A percentile compares a stretch with the other conserved stretches of the same genome.
phyloP scores from a whole-genome alignment of 1,140 invertebrate species.

The Conopomorpha cramerella region DNA sequence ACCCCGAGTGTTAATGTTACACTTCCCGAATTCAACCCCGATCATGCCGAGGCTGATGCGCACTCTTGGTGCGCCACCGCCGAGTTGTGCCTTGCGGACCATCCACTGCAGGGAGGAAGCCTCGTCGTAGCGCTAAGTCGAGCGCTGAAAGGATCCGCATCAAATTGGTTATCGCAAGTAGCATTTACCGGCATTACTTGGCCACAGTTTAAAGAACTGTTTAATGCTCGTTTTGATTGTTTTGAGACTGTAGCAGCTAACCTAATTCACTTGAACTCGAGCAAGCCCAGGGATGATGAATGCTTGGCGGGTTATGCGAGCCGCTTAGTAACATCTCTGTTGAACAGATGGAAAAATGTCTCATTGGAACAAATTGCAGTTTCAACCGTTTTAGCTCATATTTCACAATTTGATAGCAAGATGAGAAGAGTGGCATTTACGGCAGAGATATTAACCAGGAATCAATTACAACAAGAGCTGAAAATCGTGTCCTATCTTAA shows the following conservation, averaged over 20 bases:
- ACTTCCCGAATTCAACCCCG: too few species aligned
- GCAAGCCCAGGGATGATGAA: constrained; percentile 2
- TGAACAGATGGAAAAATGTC: not conserved
- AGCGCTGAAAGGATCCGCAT: constrained; percentile 2
- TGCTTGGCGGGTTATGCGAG: constrained; percentile 1
- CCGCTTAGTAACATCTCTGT: not conserved
- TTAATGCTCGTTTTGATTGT: not conserved
- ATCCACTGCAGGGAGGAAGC: too few species aligned
- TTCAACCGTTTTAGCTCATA: not conserved
- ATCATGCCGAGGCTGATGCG: too few species aligned
- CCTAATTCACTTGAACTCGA: not conserved
- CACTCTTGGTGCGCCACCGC: too few species aligned
- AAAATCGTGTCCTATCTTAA: constrained; percentile 3
- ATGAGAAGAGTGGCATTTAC: not conserved
- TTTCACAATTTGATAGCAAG: constrained; percentile 1
- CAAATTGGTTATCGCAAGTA: constrained; percentile 1
- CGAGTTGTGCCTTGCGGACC: too few species aligned
- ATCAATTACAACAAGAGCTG: constrained; percentile 7
- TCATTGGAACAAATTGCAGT: not conserved
- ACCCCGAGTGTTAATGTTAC: too few species aligned
- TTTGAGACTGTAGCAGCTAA: not conserved
- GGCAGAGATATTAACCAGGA: not conserved
- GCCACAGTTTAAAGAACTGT: constrained; percentile 1
- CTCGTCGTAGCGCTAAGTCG: constrained; percentile 1
- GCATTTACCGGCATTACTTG: constrained; percentile 1